These are phyloP conservation scores for Tetraneura akinire DNA, from an alignment of 1,140 invertebrate genomes.

Conservation along the genomic window DNA sequence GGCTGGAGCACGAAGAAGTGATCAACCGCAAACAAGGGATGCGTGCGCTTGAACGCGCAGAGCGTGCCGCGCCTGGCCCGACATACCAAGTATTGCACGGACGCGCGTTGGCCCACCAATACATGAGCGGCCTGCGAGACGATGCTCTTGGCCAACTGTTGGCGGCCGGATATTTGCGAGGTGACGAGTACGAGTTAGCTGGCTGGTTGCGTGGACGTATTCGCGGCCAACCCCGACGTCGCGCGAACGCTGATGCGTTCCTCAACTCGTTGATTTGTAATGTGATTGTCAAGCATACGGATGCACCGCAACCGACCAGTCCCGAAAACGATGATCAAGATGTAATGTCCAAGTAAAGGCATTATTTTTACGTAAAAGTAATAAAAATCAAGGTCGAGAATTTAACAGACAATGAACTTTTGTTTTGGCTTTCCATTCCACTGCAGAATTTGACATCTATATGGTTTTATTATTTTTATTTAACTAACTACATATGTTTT, in stretches of 20 bases:
- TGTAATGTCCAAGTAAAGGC: too few relatives aligned
- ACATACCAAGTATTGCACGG: not conserved
- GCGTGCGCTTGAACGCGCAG: not conserved
- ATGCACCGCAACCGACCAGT: not conserved
- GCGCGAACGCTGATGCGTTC: not conserved
- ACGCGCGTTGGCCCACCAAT: not conserved
- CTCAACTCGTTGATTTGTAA: not conserved
- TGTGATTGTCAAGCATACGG: not conserved
- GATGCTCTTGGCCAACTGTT: not conserved
- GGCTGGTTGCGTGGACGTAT: not conserved
- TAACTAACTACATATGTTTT: too few relatives aligned
- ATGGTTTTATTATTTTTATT: not conserved
- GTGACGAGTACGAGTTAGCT: not conserved
- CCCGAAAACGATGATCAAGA: too few relatives aligned
- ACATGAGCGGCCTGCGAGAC: not conserved
- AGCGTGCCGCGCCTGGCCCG: not conserved
- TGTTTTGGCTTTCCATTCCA: not conserved
- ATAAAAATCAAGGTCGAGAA: not conserved
- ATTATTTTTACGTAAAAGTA: not conserved
- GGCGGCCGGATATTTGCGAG: not conserved
- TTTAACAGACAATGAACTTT: not conserved
- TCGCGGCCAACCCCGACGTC: too few relatives aligned
- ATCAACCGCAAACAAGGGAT: not conserved
- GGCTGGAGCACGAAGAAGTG: not conserved
- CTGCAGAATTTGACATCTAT: not conserved